Evolutionary conservation across 2,888 invertebrate genomes (phyloP).

Genomic region (Elysia crispata): DNA sequence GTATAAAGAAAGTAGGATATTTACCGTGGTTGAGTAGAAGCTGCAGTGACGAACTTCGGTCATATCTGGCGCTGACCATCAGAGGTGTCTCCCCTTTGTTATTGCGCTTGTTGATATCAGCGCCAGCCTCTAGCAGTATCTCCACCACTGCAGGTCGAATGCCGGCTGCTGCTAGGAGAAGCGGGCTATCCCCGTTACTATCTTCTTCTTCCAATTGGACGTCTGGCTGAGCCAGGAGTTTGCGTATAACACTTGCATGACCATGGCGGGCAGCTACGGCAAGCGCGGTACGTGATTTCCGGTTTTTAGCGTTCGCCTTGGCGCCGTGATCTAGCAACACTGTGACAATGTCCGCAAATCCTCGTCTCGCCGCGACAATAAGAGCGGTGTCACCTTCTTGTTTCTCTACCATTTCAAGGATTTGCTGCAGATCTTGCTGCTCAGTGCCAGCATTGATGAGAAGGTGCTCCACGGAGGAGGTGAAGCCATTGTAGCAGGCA

Average conservation of each 20-base stretch:
- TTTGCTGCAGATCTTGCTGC: slow-evolving; percentile 1
- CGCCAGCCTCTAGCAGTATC: slow-evolving; percentile 30
- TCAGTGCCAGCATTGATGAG: neutral
- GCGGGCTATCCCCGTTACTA: slow-evolving; percentile 59
- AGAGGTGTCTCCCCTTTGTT: slow-evolving; percentile 38
- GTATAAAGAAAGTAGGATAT: neutral
- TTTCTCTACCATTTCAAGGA: slow-evolving; percentile 6
- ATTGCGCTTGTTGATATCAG: slow-evolving; percentile 33
- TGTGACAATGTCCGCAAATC: slow-evolving; percentile 31
- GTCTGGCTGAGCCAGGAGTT: neutral
- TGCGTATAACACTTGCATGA: slow-evolving; percentile 25
- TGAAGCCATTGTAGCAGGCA: slow-evolving; percentile 42
- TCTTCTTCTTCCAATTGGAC: slow-evolving; percentile 58
- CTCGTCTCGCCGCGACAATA: slow-evolving; percentile 41
- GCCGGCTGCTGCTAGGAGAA: slow-evolving; percentile 36
- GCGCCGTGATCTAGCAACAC: slow-evolving; percentile 39
- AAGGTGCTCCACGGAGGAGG: slow-evolving; percentile 34
- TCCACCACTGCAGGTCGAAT: slow-evolving; percentile 13
- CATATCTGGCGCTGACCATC: slow-evolving; percentile 19
- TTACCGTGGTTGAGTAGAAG: slow-evolving; percentile 27
- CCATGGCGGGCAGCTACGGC: slow-evolving; percentile 34
- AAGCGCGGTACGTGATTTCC: slow-evolving; percentile 34
- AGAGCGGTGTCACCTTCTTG: slow-evolving; percentile 23
- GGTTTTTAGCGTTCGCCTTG: slow-evolving; percentile 25
- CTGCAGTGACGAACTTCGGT: neutral